phyloP scores from a whole-genome alignment of 2,888 invertebrate genomes.

The Ormia ochracea region DNA sequence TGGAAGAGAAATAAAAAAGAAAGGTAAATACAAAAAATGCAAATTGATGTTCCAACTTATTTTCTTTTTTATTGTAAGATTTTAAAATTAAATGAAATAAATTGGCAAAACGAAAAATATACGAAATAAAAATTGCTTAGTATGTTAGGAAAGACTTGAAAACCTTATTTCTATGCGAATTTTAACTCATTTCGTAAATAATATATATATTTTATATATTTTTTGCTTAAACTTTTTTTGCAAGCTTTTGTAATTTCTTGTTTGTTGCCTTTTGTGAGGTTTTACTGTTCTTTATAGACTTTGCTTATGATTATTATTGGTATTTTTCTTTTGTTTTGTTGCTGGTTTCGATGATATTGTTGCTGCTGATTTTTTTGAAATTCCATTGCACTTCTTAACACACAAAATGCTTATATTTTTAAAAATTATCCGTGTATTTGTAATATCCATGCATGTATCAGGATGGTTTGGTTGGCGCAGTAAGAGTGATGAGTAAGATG shows the following conservation, averaged over 20 bases:
- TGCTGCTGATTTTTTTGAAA: constrained; percentile 40
- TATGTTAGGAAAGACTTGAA: background rate
- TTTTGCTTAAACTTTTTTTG: background rate
- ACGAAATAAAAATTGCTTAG: background rate
- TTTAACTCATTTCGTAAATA: constrained; percentile 18
- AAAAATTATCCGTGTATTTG: background rate
- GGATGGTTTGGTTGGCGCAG: background rate
- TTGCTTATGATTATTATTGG: constrained; percentile 29
- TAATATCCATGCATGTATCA: background rate
- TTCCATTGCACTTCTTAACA: constrained; percentile 53
- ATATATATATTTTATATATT: background rate
- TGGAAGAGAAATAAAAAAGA: no score
- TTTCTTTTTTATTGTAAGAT: background rate
- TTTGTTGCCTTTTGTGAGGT: background rate
- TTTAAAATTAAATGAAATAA: background rate
- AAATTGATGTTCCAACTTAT: background rate
- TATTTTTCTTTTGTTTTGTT: constrained; percentile 36
- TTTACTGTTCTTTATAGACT: constrained; percentile 18
- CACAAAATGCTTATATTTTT: constrained; percentile 34
- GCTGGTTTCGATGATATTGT: constrained; percentile 33
- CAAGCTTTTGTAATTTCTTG: background rate
- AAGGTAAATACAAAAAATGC: constrained; percentile 2
- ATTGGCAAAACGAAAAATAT: background rate
- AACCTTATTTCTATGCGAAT: background rate
- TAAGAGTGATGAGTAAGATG: background rate